Base-by-base conservation (phyloP, 2,888 invertebrate species). In the Tetragonisca angustula region DNA sequence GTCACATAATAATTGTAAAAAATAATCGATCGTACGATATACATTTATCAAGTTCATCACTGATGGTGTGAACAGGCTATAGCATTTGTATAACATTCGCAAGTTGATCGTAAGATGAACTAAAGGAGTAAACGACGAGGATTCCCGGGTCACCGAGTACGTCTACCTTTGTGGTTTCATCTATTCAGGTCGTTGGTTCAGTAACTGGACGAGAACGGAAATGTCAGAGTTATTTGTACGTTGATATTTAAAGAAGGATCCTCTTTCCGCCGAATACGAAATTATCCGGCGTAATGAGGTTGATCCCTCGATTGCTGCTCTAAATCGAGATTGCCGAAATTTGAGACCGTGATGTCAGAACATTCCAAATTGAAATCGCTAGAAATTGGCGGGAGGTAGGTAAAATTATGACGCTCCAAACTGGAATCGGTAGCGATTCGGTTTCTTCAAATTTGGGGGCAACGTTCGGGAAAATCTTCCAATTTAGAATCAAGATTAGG, bases 201-300 rank as follows among this genome's bases (percentile, higher is more conserved):
- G 74, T 21, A 19, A 11, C 15, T 6, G 43, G 15, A 43, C 6
- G 19, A 67, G 6, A n/a, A 67, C 9, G 24, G 32, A 61, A 76
- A 76, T 69, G 32, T 61, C 76, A 69, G 49, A 17, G 59, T 32
- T 69, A 62, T 76, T 62, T 73, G 62, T 62, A 52, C 27, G n/a
- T 27, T 32, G 73, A 62, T 73, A 73, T 62, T 50, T 52, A n/a
- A 43, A 59, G 50, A 2, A n/a, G 27, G 36, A 3, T 13, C 15
- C 21, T 62, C 49, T 11, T 64, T 52, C 21, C 19, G 6, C 0
- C 6, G 24, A 24, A 54, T 27, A 17, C 6, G 70, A 24, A 43
- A 71, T 24, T 50, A n/a, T 21, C 24, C 43, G 56, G 36, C 11
- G 43, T 43, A 43, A 71, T 9, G 11, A 19, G 56, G 13, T 19